A percentile compares a stretch with the other conserved stretches of the same genome.
Conservation (phyloP, 2,113 vertebrate genomes). For the Oreochromis niloticus region DNA sequence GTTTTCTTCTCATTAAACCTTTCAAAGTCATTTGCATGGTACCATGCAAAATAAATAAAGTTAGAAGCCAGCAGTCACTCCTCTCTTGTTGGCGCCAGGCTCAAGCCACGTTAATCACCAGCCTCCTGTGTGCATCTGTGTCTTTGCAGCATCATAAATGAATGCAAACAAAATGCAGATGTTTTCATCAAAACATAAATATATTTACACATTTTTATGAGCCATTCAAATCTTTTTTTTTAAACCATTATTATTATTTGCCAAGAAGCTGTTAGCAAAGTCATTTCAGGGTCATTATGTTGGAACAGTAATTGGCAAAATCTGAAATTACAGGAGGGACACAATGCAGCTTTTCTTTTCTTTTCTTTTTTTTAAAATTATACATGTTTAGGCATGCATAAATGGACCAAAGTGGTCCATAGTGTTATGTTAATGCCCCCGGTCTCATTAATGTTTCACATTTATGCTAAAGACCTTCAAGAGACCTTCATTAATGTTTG, state of each 20-base stretch:
- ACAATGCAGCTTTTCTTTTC: neutral
- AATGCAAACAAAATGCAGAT: neutral
- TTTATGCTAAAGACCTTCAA: constrained; percentile 27
- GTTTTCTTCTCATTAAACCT: constrained; percentile 64
- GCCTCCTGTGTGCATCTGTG: neutral
- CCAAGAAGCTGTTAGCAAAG: neutral
- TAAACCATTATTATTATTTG: neutral
- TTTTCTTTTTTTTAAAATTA: neutral
- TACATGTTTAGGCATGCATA: neutral
- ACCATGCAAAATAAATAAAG: constrained; percentile 61
- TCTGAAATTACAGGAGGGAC: neutral
- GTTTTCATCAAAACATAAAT: neutral
- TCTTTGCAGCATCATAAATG: neutral
- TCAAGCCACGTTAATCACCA: constrained; percentile 1
- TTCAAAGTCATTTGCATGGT: constrained; percentile 48
- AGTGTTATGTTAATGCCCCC: neutral
- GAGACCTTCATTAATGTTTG: constrained; percentile 32
- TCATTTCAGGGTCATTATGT: constrained; percentile 1
- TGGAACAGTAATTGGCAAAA: constrained; percentile 1
- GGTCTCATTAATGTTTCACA: constrained; percentile 7
- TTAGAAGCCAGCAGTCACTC: constrained; percentile 32
- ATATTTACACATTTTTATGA: neutral
- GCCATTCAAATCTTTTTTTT: neutral
- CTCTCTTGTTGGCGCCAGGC: constrained; percentile 20
- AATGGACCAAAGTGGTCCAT: neutral